phyloP scores from a whole-genome alignment of 2,113 vertebrate genomes.

The Elaphurus davidianus region DNA sequence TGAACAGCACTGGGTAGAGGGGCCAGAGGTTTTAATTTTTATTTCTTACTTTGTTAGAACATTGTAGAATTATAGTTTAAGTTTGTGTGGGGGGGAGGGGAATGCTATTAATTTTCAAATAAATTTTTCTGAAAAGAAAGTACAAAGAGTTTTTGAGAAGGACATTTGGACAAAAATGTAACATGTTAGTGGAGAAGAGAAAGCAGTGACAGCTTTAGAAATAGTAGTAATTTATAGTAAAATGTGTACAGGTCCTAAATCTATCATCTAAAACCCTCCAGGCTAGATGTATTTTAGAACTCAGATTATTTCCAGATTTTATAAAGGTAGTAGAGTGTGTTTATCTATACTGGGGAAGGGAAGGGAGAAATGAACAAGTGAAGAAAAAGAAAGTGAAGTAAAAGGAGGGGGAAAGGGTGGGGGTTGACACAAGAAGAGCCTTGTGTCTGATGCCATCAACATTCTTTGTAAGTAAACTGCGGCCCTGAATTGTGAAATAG shows the following conservation, averaged over 20 bases:
- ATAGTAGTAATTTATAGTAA: background rate
- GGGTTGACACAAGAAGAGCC: background rate
- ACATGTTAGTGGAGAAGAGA: background rate
- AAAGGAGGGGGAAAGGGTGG: background rate
- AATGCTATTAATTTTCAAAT: background rate
- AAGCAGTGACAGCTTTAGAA: background rate
- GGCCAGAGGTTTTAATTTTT: background rate
- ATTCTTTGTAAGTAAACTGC: background rate
- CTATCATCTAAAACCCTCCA: background rate
- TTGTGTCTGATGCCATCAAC: background rate
- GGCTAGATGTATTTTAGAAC: background rate
- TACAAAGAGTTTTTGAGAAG: background rate
- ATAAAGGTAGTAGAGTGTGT: background rate
- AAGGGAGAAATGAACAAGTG: no score
- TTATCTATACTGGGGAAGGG: background rate
- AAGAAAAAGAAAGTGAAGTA: background rate
- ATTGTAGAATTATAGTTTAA: background rate
- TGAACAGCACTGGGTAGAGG: background rate
- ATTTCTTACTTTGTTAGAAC: background rate
- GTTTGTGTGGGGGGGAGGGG: background rate
- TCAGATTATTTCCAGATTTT: background rate
- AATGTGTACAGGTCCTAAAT: background rate
- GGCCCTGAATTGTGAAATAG: background rate
- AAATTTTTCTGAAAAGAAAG: background rate
- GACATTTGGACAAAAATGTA: background rate